These are phyloP conservation scores for Heterocephalus glaber DNA, from an alignment of 2,113 vertebrate species.

Conservation along the genomic window DNA sequence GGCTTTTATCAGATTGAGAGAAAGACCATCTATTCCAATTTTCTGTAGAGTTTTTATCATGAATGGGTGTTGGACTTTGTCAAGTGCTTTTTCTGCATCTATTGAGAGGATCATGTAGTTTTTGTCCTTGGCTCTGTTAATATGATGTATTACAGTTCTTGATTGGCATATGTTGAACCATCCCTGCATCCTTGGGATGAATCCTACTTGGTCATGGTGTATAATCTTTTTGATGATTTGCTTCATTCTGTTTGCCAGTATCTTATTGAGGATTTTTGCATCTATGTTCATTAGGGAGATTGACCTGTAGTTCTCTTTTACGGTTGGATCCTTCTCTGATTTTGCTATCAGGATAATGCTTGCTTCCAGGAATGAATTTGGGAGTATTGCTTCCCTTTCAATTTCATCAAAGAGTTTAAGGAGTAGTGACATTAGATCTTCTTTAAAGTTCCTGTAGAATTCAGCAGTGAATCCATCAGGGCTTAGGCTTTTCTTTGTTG, in stretches of 20 bases:
- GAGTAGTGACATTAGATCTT: neutral
- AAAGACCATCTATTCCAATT: neutral
- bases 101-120: neutral
- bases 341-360: neutral
- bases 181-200: neutral
- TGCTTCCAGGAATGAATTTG: neutral
- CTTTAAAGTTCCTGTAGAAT: neutral
- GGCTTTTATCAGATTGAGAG: neutral
- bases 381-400: neutral
- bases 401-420: neutral
- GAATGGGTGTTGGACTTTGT: neutral
- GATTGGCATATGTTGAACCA: neutral
- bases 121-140: neutral
- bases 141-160: neutral
- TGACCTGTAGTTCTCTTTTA: neutral
- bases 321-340: neutral
- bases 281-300: neutral
- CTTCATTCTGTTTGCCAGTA: neutral
- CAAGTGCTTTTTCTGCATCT: neutral
- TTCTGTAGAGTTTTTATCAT: neutral
- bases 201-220: neutral
- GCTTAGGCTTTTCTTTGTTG: neutral
- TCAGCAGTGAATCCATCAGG: neutral
- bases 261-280: neutral
- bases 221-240: neutral